Evolutionary conservation across 2,113 vertebrate genomes (phyloP).

Genomic region (Glareola pratincola): DNA sequence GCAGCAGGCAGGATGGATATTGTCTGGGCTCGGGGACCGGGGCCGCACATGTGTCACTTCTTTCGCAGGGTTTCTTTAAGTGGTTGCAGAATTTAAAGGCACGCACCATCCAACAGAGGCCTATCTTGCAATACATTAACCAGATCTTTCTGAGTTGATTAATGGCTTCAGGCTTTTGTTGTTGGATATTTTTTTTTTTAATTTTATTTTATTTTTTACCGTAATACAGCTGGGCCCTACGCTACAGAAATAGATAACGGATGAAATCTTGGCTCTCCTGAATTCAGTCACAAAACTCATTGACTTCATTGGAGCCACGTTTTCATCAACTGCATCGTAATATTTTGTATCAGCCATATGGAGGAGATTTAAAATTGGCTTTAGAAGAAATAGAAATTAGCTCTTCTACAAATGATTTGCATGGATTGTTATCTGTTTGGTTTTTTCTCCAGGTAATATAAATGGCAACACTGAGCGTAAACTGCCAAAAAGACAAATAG

Average conservation of each 20-base stretch:
- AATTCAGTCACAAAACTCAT: background rate
- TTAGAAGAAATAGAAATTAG: conserved; percentile 55
- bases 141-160: conserved; percentile 31
- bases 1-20: background rate
- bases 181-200: background rate
- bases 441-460: conserved; percentile 50
- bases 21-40: background rate
- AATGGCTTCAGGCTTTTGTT: conserved; percentile 17
- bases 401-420: background rate
- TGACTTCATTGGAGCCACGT: background rate
- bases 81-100: conserved; percentile 31
- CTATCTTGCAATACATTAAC: conserved; percentile 23
- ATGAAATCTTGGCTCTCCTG: conserved; percentile 3
- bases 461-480: conserved; percentile 26
- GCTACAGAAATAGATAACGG: conserved; percentile 2
- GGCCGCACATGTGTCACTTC: background rate
- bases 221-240: background rate
- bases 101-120: background rate
- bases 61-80: background rate
- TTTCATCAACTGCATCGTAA: background rate
- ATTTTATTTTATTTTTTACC: background rate
- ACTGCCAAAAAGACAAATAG: conserved; percentile 50
- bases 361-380: conserved; percentile 34
- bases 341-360: conserved; percentile 43
- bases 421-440: background rate